phyloP scores from a whole-genome alignment of 2,888 invertebrate species.

The Acanthosepion pharaonis region DNA sequence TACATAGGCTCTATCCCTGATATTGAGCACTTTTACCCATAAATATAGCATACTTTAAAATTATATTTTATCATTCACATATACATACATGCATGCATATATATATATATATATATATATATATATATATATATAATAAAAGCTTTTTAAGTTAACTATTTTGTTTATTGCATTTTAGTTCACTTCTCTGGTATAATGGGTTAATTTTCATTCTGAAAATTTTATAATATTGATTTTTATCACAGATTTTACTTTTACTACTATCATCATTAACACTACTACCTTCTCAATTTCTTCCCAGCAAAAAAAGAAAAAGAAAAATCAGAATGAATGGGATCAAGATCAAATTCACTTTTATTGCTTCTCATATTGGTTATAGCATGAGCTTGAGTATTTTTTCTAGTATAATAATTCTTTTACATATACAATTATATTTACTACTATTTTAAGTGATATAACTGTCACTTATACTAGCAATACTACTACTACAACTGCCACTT shows the following conservation, averaged over 20 bases:
- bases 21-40: too few relatives aligned
- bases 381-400: background rate
- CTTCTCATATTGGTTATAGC: background rate
- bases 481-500: background rate
- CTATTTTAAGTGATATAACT: background rate
- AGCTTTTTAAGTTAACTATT: too few relatives aligned
- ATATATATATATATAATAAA: too few relatives aligned
- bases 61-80: too few relatives aligned
- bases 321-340: background rate
- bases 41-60: too few relatives aligned
- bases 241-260: background rate
- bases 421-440: background rate
- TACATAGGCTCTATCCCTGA: too few relatives aligned
- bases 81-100: too few relatives aligned
- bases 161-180: too few relatives aligned
- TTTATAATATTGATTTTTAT: background rate
- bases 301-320: too few relatives aligned
- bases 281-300: too few relatives aligned
- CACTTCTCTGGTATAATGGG: too few relatives aligned
- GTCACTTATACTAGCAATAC: background rate
- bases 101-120: too few relatives aligned
- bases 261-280: background rate
- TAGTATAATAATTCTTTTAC: slow-evolving; percentile 37
- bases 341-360: background rate
- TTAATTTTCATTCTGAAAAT: background rate